Evolutionary conservation across 1,140 invertebrate genomes (phyloP), one percentile per base, ranked within the genome.

Genomic region (Carposina sasakii): DNA sequence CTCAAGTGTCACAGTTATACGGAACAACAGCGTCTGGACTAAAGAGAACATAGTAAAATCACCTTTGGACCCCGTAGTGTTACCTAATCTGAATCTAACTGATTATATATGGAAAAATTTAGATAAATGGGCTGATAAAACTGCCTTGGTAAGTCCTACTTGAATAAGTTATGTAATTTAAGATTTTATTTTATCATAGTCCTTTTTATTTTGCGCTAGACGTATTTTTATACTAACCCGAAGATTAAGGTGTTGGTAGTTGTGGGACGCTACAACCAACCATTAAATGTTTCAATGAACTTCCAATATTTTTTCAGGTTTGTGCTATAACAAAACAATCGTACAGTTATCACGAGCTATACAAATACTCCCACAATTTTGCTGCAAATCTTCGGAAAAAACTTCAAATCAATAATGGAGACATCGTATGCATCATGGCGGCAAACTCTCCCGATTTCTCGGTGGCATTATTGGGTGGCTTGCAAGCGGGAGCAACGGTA

Each of bases 391-490:
- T 96, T 10, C 76, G 87, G 45, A 89, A 86, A 33, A 88, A 87
- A 47, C 87, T 92, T 9, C 91, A 91, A 20, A 75, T 95, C 1
- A 82, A 84, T 52, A 87, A 90, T 30, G 90, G 91, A 1, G 92
- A 96, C 61, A 87, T 91, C 0, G 59, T 96, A 2, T 91, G 90
- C 6, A 47, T 96, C 3, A 86, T 93, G 52, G 60, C 93, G 44
- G 90, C 91, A 2, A 97, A 96, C 77, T 70, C 89, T n/a, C 93
- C 94, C 0, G 94, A 96, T 71, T 93, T 88, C 69, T 79, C 90
- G 0, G 87, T 93, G 3, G 86, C 89, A 2, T 67, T 89, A 12
- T 67, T 94, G 23, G 94, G 92, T 1, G 87, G 87, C 37, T 65
- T 92, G 1, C 87, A 90, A 56, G 90, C 91, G 16, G 94, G 93